phyloP scores from a whole-genome alignment of 2,113 vertebrate genomes.

The Benitochromis conjunctus region DNA sequence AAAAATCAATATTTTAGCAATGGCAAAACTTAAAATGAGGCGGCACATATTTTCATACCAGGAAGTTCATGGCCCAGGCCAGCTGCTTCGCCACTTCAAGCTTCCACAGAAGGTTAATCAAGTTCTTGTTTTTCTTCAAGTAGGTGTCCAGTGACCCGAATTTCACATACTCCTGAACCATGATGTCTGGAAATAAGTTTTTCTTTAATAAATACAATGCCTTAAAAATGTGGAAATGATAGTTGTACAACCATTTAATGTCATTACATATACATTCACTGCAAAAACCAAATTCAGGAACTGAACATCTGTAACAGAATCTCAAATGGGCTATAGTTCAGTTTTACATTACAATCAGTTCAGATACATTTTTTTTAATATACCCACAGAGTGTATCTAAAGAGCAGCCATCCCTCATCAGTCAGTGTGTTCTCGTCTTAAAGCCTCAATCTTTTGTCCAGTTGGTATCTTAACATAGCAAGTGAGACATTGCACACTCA shows the following conservation, averaged over 20 bases:
- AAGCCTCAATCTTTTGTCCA: neutral
- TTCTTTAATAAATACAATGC: neutral
- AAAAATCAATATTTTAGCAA: neutral
- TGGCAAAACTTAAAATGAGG: neutral
- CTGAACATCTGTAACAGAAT: neutral
- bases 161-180: slow-evolving; percentile 95
- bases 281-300: neutral
- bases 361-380: neutral
- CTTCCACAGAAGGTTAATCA: slow-evolving; percentile 93
- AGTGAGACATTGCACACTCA: neutral
- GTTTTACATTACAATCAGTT: neutral
- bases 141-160: slow-evolving; percentile 95
- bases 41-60: slow-evolving; percentile 73
- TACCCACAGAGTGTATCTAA: neutral
- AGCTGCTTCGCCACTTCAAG: slow-evolving; percentile 96
- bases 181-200: slow-evolving; percentile 79
- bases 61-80: slow-evolving; percentile 96
- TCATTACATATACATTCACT: neutral
- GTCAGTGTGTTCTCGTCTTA: neutral
- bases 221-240: neutral
- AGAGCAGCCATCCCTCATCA: neutral
- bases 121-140: slow-evolving; percentile 89
- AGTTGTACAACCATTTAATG: neutral
- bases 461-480: neutral
- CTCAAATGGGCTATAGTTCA: neutral